These are phyloP conservation scores for Labeo catla DNA, from an alignment of 2,113 vertebrate genomes.

Conservation along the genomic window DNA sequence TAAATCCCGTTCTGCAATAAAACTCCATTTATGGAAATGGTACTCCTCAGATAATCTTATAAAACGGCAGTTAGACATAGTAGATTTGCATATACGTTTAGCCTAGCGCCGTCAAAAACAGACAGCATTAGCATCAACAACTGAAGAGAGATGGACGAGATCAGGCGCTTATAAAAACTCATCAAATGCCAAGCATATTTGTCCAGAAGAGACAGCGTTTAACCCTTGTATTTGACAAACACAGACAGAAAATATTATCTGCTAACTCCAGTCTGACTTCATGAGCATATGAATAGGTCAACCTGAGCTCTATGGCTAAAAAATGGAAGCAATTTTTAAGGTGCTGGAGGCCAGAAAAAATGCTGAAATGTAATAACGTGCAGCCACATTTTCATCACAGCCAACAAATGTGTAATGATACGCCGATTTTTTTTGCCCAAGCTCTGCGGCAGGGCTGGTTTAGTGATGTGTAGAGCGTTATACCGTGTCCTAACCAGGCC, in stretches of 20 bases:
- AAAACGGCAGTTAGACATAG: background rate
- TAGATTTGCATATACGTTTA: background rate
- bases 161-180: background rate
- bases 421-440: background rate
- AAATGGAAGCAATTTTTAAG: background rate
- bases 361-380: slow-evolving; percentile 13
- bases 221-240: slow-evolving; percentile 14
- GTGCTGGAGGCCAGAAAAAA: slow-evolving; percentile 14
- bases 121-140: background rate
- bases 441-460: background rate
- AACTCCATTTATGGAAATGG: background rate
- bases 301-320: background rate
- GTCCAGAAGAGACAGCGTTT: background rate
- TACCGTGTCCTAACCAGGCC: background rate
- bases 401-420: slow-evolving; percentile 18
- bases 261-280: background rate
- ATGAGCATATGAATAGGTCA: background rate
- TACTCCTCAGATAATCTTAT: background rate
- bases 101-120: background rate
- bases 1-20: background rate
- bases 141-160: background rate
- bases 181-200: slow-evolving; percentile 24
- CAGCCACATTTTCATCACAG: slow-evolving; percentile 35
- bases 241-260: background rate
- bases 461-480: background rate